These are phyloP conservation scores for Natator depressus DNA, from an alignment of 2,113 vertebrate species.

Conservation along the genomic window DNA sequence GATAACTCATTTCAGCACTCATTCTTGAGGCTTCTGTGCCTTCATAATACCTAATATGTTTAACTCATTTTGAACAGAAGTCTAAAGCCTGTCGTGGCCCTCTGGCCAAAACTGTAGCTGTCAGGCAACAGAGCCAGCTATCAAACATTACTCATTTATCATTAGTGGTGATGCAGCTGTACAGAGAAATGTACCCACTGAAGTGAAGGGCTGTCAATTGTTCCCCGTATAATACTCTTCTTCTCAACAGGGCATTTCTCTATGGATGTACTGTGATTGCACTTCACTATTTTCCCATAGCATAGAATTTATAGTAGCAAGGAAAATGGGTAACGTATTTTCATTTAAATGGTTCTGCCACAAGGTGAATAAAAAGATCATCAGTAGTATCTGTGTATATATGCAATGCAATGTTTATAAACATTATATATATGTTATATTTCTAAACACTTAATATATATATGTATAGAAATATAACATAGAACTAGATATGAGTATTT, in stretches of 20 bases:
- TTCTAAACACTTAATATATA: not conserved
- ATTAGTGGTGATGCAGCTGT: conserved; percentile 85
- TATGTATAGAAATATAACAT: not conserved
- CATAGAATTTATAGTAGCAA: conserved; percentile 72
- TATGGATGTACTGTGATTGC: conserved; percentile 66
- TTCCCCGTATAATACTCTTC: conserved; percentile 77
- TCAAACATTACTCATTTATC: conserved; percentile 90
- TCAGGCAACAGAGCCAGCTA: conserved; percentile 85
- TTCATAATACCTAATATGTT: conserved; percentile 87
- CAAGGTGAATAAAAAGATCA: conserved; percentile 70
- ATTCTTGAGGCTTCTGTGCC: conserved; percentile 84
- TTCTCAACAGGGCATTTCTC: conserved; percentile 81
- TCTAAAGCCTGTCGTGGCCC: conserved; percentile 87
- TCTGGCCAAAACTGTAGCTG: conserved; percentile 91
- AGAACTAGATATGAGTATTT: not conserved
- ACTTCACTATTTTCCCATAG: conserved; percentile 68
- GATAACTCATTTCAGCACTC: conserved; percentile 89
- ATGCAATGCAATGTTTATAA: not conserved
- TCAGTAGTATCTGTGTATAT: conserved; percentile 50
- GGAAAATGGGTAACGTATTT: conserved; percentile 69
- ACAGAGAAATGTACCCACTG: conserved; percentile 82
- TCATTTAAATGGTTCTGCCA: conserved; percentile 75
- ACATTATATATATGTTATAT: not conserved
- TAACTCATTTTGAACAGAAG: conserved; percentile 90
- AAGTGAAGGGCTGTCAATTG: conserved; percentile 82